phyloP scores from a whole-genome alignment of 2,113 vertebrate genomes.

The Takifugu bimaculatus region DNA sequence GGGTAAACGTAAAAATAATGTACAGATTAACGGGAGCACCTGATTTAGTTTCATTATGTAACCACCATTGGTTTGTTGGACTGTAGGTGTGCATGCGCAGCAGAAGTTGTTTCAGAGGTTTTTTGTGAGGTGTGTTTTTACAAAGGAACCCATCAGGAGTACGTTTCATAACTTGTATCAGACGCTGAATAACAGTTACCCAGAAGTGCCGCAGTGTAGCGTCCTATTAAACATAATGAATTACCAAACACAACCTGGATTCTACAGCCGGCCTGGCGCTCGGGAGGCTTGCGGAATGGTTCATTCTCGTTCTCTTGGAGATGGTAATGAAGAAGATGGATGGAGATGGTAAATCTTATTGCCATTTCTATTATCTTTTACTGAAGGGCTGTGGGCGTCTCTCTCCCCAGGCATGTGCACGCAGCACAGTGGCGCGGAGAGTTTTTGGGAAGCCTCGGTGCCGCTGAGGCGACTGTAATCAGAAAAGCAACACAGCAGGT shows the following conservation, averaged over 20 bases:
- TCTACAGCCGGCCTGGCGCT: slow-evolving; percentile 26
- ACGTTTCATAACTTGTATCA: slow-evolving; percentile 42
- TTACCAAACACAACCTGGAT: slow-evolving; percentile 42
- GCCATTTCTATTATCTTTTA: slow-evolving; percentile 74
- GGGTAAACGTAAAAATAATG: slow-evolving; percentile 11
- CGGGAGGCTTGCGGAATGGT: slow-evolving; percentile 29
- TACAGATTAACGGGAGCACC: slow-evolving; percentile 22
- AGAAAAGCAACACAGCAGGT: slow-evolving; percentile 52
- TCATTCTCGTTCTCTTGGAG: slow-evolving; percentile 35
- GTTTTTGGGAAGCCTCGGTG: slow-evolving; percentile 54
- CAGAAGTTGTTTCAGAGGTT: slow-evolving; percentile 5
- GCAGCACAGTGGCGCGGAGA: slow-evolving; percentile 50
- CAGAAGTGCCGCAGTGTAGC: slow-evolving; percentile 39
- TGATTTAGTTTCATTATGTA: slow-evolving; percentile 38
- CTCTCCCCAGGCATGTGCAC: slow-evolving; percentile 42
- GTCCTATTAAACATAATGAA: slow-evolving; percentile 62
- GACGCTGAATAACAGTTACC: slow-evolving; percentile 45
- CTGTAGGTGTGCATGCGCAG: slow-evolving; percentile 21
- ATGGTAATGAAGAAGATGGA: slow-evolving; percentile 64
- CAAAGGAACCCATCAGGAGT: slow-evolving; percentile 22
- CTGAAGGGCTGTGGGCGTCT: slow-evolving; percentile 61
- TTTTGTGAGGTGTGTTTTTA: slow-evolving; percentile 6
- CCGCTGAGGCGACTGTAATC: slow-evolving; percentile 52
- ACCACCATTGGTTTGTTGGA: slow-evolving; percentile 35
- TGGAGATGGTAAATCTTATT: slow-evolving; percentile 71